Evolutionary conservation across 2,888 invertebrate genomes (phyloP).

Genomic region (Cataglyphis cursor): DNA sequence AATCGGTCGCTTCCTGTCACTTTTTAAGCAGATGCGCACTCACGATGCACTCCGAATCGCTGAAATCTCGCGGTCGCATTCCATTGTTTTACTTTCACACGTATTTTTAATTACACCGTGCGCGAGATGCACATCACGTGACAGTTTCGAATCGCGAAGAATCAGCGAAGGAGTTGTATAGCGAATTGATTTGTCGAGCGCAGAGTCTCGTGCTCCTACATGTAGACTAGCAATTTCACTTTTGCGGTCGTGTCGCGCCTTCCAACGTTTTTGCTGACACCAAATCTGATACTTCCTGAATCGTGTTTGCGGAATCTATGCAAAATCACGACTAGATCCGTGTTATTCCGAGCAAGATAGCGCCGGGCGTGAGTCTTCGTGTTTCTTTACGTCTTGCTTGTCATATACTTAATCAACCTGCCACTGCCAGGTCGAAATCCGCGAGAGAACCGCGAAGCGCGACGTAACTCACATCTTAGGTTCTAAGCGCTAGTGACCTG

Average conservation of each 20-base stretch:
- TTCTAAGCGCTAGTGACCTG: conserved; percentile 69
- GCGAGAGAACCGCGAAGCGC: conserved; percentile 61
- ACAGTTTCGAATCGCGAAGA: background rate
- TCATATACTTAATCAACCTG: conserved; percentile 73
- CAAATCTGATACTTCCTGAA: conserved; percentile 62
- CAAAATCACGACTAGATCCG: conserved; percentile 69
- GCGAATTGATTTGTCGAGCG: conserved; percentile 19
- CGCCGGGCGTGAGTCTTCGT: conserved; percentile 59
- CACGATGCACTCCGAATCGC: conserved; percentile 2
- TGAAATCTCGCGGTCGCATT: conserved; percentile 2
- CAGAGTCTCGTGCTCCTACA: background rate
- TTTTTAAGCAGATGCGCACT: conserved; percentile 33
- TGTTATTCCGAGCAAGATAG: conserved; percentile 62
- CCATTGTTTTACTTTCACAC: conserved; percentile 30
- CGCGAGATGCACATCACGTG: conserved; percentile 15
- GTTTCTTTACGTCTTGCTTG: conserved; percentile 60
- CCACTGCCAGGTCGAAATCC: conserved; percentile 66
- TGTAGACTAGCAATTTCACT: conserved; percentile 59
- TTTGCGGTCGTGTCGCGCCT: conserved; percentile 65
- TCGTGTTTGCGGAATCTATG: conserved; percentile 66
- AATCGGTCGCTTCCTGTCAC: conserved; percentile 36
- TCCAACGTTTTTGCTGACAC: conserved; percentile 56
- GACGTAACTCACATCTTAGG: conserved; percentile 55
- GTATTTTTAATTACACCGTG: conserved; percentile 23
- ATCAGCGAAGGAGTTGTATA: conserved; percentile 2